phyloP scores from a whole-genome alignment of 1,140 invertebrate genomes.

The Meloidogyne floridensis region DNA sequence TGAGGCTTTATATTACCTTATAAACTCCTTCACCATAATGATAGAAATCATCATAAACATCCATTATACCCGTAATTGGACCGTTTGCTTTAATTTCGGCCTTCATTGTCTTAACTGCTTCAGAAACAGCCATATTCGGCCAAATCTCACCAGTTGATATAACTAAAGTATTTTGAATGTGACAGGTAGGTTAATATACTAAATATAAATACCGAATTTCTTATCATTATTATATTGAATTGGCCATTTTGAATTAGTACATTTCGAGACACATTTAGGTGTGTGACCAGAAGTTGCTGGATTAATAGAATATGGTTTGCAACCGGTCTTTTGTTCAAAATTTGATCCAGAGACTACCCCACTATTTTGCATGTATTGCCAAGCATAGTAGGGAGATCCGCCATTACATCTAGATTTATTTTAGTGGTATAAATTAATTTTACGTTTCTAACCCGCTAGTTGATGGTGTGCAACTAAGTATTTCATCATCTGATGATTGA shows the following conservation, averaged over 20 bases:
- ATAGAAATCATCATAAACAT: conserved; percentile 82
- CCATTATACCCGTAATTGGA: conserved; percentile 84
- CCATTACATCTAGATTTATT: conserved; percentile 7
- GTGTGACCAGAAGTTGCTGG: neutral
- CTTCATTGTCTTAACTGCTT: conserved; percentile 72
- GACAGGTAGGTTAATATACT: neutral
- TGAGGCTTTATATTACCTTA: conserved; percentile 47
- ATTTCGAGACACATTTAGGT: neutral
- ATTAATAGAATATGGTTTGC: conserved; percentile 22
- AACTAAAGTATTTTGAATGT: neutral
- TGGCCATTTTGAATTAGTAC: conserved; percentile 6
- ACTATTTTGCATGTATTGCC: neutral
- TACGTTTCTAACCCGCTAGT: too few relatives aligned
- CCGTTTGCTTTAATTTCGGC: conserved; percentile 82
- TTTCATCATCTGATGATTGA: too few relatives aligned
- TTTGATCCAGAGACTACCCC: conserved; percentile 19
- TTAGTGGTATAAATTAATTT: neutral
- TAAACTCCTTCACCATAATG: conserved; percentile 79
- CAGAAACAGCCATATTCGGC: neutral
- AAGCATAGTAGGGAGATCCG: conserved; percentile 22
- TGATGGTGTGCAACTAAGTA: too few relatives aligned
- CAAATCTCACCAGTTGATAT: neutral
- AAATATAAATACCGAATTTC: neutral
- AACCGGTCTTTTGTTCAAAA: conserved; percentile 5
- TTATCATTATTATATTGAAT: neutral